These are phyloP conservation scores for Leucophenga montana DNA, from an alignment of 2,888 invertebrate species.

Conservation along the genomic window DNA sequence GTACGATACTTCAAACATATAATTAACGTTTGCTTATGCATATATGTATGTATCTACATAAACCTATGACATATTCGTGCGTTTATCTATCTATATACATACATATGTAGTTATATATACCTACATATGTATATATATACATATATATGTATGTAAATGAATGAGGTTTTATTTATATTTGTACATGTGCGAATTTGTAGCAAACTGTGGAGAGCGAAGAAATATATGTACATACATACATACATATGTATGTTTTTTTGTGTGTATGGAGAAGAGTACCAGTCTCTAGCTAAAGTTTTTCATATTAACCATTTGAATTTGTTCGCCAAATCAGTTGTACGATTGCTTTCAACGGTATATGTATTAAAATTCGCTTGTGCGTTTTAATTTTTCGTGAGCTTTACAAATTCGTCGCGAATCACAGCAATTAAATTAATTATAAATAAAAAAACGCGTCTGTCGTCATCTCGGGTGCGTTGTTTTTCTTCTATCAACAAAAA, in stretches of 20 bases:
- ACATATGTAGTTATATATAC: background rate
- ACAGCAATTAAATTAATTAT: conserved; percentile 10
- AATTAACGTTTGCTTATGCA: too few relatives aligned
- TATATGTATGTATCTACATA: background rate
- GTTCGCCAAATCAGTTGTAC: conserved; percentile 56
- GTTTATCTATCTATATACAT: background rate
- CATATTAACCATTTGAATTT: conserved; percentile 55
- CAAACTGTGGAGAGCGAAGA: conserved; percentile 25
- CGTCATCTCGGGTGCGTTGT: conserved; percentile 3
- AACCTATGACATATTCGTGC: background rate
- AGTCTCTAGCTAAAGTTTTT: conserved; percentile 52
- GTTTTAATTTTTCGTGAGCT: conserved; percentile 36
- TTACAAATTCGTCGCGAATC: background rate
- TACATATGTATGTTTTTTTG: too few relatives aligned
- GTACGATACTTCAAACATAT: background rate
- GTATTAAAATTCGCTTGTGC: conserved; percentile 22
- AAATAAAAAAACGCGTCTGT: conserved; percentile 8
- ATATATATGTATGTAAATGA: background rate
- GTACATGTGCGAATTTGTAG: conserved; percentile 41
- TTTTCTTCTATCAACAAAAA: conserved; percentile 1
- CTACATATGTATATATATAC: background rate
- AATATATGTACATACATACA: background rate
- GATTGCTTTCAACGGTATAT: conserved; percentile 50
- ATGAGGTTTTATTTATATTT: conserved; percentile 16
- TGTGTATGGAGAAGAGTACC: conserved; percentile 14